Evolutionary conservation across 2,797 vertebrate species (phyloP), one percentile per base, ranked within the genome.

Genomic region (Manis pentadactyla): DNA sequence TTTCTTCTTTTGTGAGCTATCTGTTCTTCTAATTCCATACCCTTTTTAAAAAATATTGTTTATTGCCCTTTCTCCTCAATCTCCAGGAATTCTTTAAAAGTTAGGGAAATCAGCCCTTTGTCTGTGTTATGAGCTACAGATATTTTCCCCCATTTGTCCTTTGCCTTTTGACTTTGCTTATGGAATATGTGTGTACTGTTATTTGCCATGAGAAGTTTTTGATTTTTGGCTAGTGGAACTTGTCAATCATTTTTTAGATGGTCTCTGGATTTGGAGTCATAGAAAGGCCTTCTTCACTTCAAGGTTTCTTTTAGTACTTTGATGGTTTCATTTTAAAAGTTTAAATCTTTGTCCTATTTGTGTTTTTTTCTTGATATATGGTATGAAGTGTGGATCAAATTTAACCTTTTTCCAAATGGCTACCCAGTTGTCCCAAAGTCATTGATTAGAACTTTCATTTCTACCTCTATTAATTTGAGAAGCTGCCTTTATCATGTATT

Each of bases 321-420:
- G 49, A n/a, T 94, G 2, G 29, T 66, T 89, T 86, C 23, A n/a
- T 69, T 68, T 90, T 79, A 3, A 12, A n/a, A 69, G 53, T 9
- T 83, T 66, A 55, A 74, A 42, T 90, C 15, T 88, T 90, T 69
- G 21, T 74, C 31, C 31, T 73, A 37, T 85, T 97, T 94, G 37
- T 12, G 0, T 21, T 90, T 95, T 90, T 74, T 59, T 75, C 31
- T 31, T 59, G 23, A 57, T 84, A 17, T 66, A 64, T 71, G 7
- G 1, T 46, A 19, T 83, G 75, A 86, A 25, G 12, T 89, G 68
- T 42, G 11, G 18, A 78, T 81, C 71, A 59, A 61, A 55, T 74
- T 84, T 69, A 82, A 87, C 74, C 23, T 27, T 93, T 96, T 84
- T 51, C 42, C 29, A 37, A 79, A 37, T 68, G 34, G 4, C 46